Percentiles rank a stretch among this genome's conserved stretches.
Conservation (phyloP, 2,888 invertebrate genomes). For the Pimpla rufipes region DNA sequence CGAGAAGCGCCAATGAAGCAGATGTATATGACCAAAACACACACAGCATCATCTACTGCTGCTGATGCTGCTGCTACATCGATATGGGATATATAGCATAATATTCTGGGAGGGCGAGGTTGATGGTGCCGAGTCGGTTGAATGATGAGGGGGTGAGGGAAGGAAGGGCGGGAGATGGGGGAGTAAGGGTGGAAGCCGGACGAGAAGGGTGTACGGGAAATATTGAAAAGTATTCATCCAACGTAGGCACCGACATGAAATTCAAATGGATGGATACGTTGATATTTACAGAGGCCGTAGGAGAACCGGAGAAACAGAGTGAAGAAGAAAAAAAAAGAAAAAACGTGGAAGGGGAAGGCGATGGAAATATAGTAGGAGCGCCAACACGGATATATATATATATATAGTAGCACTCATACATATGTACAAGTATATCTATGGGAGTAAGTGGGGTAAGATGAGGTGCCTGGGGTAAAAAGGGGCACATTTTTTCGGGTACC, state of each 20-base stretch:
- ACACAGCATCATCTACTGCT: background rate
- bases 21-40: background rate
- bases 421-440: too few relatives aligned
- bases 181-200: background rate
- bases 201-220: conserved; percentile 57
- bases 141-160: background rate
- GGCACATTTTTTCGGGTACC: too few relatives aligned
- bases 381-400: conserved; percentile 17
- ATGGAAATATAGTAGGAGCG: conserved; percentile 36
- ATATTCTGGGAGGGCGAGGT: background rate
- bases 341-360: conserved; percentile 1
- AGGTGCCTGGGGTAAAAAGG: too few relatives aligned
- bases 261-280: conserved; percentile 71
- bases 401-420: too few relatives aligned
- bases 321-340: conserved; percentile 7
- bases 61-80: conserved; percentile 8
- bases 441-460: too few relatives aligned
- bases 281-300: conserved; percentile 71
- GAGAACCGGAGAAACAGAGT: conserved; percentile 40
- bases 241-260: conserved; percentile 65
- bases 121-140: conserved; percentile 20
- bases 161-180: too few relatives aligned
- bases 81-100: background rate
- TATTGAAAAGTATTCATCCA: conserved; percentile 77
- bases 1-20: conserved; percentile 8